Evolutionary conservation across 2,797 vertebrate species (phyloP).

Genomic region (Enteromius unitaeniatus): DNA sequence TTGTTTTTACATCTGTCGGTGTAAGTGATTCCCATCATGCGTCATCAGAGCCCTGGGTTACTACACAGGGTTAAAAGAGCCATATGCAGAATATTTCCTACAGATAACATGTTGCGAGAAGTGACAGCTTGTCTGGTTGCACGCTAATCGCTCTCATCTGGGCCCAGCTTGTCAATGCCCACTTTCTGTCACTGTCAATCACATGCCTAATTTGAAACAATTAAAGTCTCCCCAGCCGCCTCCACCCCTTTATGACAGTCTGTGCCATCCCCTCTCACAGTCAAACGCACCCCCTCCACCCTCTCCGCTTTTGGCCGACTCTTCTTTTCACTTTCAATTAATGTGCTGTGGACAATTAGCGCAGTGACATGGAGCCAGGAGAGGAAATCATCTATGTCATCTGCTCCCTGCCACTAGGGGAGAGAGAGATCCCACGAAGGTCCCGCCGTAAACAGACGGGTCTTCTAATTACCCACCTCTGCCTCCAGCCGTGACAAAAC

Average conservation of each 20-base stretch:
- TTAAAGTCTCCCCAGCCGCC: constrained; percentile 69
- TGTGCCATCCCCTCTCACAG: constrained; percentile 32
- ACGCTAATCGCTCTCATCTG: constrained; percentile 79
- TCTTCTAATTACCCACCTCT: constrained; percentile 88
- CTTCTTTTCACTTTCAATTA: constrained; percentile 74
- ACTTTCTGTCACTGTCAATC: constrained; percentile 84
- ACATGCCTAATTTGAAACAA: constrained; percentile 78
- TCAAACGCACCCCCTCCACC: constrained; percentile 52
- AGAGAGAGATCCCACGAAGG: constrained; percentile 31
- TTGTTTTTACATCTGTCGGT: neutral
- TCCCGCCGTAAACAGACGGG: constrained; percentile 66
- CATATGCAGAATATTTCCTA: constrained; percentile 64
- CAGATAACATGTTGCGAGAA: constrained; percentile 75
- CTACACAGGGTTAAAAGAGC: constrained; percentile 61
- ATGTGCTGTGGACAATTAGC: constrained; percentile 83
- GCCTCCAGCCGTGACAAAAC: constrained; percentile 84
- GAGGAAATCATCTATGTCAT: constrained; percentile 87
- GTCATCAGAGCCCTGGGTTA: constrained; percentile 41
- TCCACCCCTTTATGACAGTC: constrained; percentile 34
- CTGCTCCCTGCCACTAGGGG: constrained; percentile 83
- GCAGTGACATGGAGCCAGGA: constrained; percentile 80
- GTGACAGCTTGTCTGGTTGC: constrained; percentile 84
- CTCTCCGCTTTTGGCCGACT: constrained; percentile 42
- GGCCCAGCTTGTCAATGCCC: constrained; percentile 80
- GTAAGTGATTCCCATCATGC: neutral